A percentile compares a stretch with the other conserved stretches of the same genome.
Conservation (phyloP, 2,113 vertebrate species). For the Myotis brandtii region DNA sequence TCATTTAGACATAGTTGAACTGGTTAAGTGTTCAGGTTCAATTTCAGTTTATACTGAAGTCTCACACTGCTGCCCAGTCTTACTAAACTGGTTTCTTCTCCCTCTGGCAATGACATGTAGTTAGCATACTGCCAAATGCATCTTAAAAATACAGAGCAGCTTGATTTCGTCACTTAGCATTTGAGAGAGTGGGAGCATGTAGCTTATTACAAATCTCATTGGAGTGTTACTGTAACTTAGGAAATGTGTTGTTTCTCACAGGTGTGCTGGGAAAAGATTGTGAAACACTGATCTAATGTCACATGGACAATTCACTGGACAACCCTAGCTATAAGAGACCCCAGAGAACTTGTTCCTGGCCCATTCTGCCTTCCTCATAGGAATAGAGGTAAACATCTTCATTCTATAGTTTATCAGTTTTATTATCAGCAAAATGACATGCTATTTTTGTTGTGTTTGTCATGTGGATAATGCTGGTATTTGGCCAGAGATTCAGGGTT, state of each 20-base stretch:
- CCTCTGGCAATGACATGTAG: not conserved
- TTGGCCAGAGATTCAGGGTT: not conserved
- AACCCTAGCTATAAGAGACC: not conserved
- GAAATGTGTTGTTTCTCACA: not conserved
- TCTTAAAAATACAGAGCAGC: not conserved
- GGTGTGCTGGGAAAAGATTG: not conserved
- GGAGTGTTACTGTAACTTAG: not conserved
- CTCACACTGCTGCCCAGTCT: constrained; percentile 10
- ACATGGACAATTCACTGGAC: not conserved
- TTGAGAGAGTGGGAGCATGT: not conserved
- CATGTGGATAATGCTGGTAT: not conserved
- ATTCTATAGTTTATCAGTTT: not conserved
- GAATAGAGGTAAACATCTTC: not conserved
- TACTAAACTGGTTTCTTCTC: not conserved
- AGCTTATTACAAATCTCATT: not conserved
- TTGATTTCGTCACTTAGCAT: not conserved
- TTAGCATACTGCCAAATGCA: not conserved
- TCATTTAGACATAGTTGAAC: not conserved
- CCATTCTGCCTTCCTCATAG: not conserved
- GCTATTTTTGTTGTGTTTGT: not conserved
- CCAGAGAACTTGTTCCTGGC: not conserved
- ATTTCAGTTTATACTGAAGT: not conserved
- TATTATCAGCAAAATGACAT: not conserved
- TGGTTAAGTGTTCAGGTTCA: not conserved
- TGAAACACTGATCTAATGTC: not conserved